A percentile compares a stretch with the other conserved stretches of the same genome.
phyloP scores from a whole-genome alignment of 2,888 invertebrate species.

The Eugnorisma glareosa region DNA sequence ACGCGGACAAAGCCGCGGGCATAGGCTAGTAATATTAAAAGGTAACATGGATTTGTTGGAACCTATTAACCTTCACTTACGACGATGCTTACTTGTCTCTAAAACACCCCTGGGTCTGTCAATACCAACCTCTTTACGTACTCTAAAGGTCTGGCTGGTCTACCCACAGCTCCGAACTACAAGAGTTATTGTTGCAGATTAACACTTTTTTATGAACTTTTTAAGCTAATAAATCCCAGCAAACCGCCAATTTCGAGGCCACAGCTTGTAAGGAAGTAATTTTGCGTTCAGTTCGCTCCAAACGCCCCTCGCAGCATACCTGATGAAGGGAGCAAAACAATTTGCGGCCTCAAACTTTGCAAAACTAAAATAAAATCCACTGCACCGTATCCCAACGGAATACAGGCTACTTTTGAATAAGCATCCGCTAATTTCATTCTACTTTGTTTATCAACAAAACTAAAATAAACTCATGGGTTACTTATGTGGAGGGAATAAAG shows the following conservation, averaged over 20 bases:
- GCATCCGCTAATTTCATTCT: slow-evolving; percentile 42
- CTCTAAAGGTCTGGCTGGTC: too few species aligned
- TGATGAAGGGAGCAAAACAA: slow-evolving; percentile 76
- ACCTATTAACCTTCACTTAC: background rate
- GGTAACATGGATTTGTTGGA: background rate
- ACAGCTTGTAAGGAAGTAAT: slow-evolving; percentile 69
- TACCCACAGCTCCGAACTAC: background rate
- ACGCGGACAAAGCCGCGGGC: background rate
- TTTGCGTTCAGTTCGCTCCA: slow-evolving; percentile 65
- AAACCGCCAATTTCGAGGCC: slow-evolving; percentile 52
- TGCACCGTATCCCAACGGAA: slow-evolving; percentile 39
- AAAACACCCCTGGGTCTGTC: background rate
- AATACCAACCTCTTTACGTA: background rate
- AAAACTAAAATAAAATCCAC: slow-evolving; percentile 63
- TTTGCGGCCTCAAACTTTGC: slow-evolving; percentile 63
- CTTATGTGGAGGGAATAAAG: slow-evolving; percentile 49
- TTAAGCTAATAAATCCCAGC: slow-evolving; percentile 37
- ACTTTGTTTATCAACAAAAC: slow-evolving; percentile 52
- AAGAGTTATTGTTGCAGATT: background rate
- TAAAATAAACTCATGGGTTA: slow-evolving; percentile 48
- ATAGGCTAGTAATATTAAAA: background rate
- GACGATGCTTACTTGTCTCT: background rate
- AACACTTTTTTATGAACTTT: slow-evolving; percentile 20
- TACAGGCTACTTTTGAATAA: slow-evolving; percentile 55
- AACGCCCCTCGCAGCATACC: slow-evolving; percentile 71